Conservation (phyloP, 2,888 invertebrate genomes). For the Archips xylosteana region DNA sequence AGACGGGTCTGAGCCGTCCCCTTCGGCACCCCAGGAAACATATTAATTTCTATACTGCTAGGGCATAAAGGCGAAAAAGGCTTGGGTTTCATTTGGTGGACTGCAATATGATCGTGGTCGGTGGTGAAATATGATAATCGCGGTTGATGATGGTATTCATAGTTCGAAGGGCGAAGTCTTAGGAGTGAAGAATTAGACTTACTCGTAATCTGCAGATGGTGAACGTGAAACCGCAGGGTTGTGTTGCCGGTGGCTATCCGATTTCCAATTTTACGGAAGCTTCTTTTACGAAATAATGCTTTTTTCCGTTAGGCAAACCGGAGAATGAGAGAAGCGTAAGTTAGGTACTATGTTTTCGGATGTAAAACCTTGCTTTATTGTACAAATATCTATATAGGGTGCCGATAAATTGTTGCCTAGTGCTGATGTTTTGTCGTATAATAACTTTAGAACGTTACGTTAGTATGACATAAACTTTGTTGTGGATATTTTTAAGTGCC, state of each 20-base stretch:
- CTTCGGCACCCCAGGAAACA: conserved; percentile 51
- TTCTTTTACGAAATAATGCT: neutral
- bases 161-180: conserved; percentile 73
- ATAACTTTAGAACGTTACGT: too few species aligned
- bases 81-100: neutral
- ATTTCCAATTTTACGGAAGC: neutral
- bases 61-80: conserved; percentile 42
- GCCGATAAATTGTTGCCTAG: too few species aligned
- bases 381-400: too few species aligned
- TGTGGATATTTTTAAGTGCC: too few species aligned
- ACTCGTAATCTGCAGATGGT: conserved; percentile 49
- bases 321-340: too few species aligned
- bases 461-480: too few species aligned
- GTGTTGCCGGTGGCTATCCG: conserved; percentile 4
- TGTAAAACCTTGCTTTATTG: too few species aligned
- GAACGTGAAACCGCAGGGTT: conserved; percentile 26
- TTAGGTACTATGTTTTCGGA: too few species aligned
- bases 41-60: conserved; percentile 35
- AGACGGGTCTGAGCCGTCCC: conserved; percentile 69
- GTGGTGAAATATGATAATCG: conserved; percentile 82
- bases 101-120: conserved; percentile 35
- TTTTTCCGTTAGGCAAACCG: neutral
- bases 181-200: conserved; percentile 67
- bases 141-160: conserved; percentile 82
- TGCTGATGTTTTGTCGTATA: too few species aligned